Evolutionary conservation across 2,797 vertebrate genomes (phyloP), one percentile per base, ranked within the genome.

Genomic region (Scarus forsteni): DNA sequence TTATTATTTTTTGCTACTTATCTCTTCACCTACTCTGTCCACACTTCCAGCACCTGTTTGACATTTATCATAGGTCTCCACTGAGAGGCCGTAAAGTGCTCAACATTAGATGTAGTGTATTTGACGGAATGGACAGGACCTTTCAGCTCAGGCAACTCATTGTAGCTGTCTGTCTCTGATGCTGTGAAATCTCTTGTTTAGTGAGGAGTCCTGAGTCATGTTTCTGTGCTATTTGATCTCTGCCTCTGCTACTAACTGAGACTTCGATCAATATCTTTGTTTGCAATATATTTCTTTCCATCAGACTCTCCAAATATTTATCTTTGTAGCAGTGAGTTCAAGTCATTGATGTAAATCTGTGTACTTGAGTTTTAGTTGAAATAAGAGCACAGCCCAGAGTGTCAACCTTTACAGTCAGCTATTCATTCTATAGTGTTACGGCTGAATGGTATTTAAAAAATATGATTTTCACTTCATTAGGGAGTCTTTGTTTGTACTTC

Each of bases 41-140:
- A 58, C 43, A n/a, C n/a, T 74, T 38, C 10, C 0, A 0, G 13
- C 58, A 70, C 62, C 27, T 57, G 65, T 45, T 73, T 78, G 74
- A 68, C 60, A 81, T 80, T 82, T 42, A 78, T 78, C 75, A 71
- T 65, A 81, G 35, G 53, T 64, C 66, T 76, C 70, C 18, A 75
- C 68, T 78, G 75, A 80, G 53, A 69, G 52, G 53, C 52, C 61
- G 73, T 62, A 56, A 74, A 79, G 75, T 59, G 52, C 54, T 66
- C 38, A 19, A 71, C 50, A 39, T 35, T 50, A 60, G 64, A 77
- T 7, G 8, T 64, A n/a, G 35, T 53, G 43, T 59, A 39, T 66
- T 60, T 60, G 36, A 51, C 10, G 14, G 53, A 55, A 58, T 60
- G 59, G 54, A 71, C 49, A 10, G 13, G 44, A 59, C 53, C 69